These are phyloP conservation scores for Nebria ingens DNA, from an alignment of 1,140 invertebrate genomes.

Conservation along the genomic window DNA sequence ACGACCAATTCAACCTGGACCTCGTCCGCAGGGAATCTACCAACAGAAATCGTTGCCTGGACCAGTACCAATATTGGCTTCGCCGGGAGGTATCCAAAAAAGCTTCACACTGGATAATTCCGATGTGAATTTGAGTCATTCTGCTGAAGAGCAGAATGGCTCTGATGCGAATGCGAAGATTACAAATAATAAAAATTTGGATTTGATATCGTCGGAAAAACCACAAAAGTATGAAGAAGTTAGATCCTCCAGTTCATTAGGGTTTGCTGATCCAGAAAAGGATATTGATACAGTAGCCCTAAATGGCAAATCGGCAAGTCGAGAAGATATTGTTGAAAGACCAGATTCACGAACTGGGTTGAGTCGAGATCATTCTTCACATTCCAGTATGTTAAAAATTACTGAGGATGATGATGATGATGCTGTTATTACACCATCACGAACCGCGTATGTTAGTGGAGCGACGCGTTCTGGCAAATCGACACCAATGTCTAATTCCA, in stretches of 20 bases:
- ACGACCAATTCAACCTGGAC: slow-evolving; percentile 18
- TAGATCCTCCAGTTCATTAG: not conserved
- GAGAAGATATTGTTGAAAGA: not conserved
- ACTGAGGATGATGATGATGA: slow-evolving; percentile 2
- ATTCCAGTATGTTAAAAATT: slow-evolving; percentile 1
- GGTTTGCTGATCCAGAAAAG: not conserved
- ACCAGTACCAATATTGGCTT: not conserved
- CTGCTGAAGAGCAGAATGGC: slow-evolving; percentile 27
- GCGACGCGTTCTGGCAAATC: not conserved
- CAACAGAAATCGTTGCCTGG: slow-evolving; percentile 21
- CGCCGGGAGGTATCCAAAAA: slow-evolving; percentile 22
- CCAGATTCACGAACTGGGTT: not conserved
- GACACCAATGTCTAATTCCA: not conserved
- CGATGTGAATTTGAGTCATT: slow-evolving; percentile 28
- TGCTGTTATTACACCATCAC: not conserved
- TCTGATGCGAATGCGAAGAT: slow-evolving; percentile 21
- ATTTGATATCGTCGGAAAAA: not conserved
- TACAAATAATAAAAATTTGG: not conserved
- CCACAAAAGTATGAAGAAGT: not conserved
- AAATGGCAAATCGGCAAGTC: not conserved
- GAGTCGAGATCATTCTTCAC: not conserved
- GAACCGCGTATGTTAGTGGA: not conserved
- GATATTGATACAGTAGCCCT: not conserved
- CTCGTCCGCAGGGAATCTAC: slow-evolving; percentile 24
- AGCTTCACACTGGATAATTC: slow-evolving; percentile 37